Evolutionary conservation across 92 coral and sea anemone genomes (phyloP).

Genomic region (Bergia puertoricense): DNA sequence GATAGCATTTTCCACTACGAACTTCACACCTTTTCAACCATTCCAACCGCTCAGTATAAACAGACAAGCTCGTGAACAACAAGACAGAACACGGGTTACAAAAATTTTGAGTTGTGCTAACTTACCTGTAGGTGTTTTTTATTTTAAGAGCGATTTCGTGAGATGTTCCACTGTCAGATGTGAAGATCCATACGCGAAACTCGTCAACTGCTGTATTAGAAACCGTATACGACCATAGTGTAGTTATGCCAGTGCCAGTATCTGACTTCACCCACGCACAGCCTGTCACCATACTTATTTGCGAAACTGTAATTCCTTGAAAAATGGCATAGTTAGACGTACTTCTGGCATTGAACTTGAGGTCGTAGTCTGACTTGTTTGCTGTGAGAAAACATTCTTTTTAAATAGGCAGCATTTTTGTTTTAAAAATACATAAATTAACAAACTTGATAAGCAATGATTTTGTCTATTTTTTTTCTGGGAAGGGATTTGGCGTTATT

Average conservation of each 20-base stretch:
- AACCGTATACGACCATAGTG: not conserved
- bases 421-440: too few species aligned
- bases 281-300: not conserved
- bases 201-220: not conserved
- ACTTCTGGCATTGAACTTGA: slow-evolving; percentile 4
- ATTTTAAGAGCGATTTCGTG: not conserved
- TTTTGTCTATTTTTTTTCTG: too few species aligned
- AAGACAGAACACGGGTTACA: too few species aligned
- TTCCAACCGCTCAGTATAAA: too few species aligned
- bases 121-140: not conserved
- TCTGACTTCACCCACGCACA: slow-evolving; percentile 6
- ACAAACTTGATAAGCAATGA: too few species aligned
- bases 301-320: too few species aligned
- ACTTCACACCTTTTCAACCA: too few species aligned
- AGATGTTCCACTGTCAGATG: not conserved
- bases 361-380: not conserved
- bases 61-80: too few species aligned
- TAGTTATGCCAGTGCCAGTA: not conserved
- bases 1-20: too few species aligned
- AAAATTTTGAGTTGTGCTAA: not conserved
- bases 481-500: too few species aligned
- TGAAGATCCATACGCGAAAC: not conserved
- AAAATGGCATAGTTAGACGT: slow-evolving; percentile 2
- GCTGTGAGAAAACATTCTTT: not conserved
- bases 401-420: not conserved